A percentile compares a stretch with the other conserved stretches of the same genome.
Evolutionary conservation across 2,113 vertebrate species (phyloP).

Genomic region (Dascyllus trimaculatus): DNA sequence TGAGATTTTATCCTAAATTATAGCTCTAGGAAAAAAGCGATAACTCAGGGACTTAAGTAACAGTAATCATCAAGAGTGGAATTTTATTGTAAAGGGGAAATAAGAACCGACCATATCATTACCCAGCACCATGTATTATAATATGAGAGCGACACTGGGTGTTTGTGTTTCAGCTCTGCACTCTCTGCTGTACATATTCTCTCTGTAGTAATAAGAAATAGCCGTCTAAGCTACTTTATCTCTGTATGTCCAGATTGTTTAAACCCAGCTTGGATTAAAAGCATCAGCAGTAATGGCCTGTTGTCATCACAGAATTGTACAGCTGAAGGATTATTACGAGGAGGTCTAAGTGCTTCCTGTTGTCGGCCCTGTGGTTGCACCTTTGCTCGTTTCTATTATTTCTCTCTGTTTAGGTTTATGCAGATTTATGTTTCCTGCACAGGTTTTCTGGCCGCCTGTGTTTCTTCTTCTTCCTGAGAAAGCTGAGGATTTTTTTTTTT

Average conservation of each 20-base stretch:
- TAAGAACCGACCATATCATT: conserved; percentile 13
- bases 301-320: conserved; percentile 57
- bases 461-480: conserved; percentile 15
- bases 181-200: neutral
- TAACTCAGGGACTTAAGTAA: conserved; percentile 7
- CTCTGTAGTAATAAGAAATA: neutral
- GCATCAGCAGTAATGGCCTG: conserved; percentile 59
- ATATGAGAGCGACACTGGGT: too few relatives aligned
- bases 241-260: conserved; percentile 62
- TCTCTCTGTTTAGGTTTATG: conserved; percentile 39
- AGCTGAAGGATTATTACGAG: conserved; percentile 68
- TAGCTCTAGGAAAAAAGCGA: conserved; percentile 20
- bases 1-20: conserved; percentile 41
- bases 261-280: conserved; percentile 74
- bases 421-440: conserved; percentile 56
- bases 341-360: conserved; percentile 63
- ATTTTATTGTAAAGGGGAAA: conserved; percentile 26
- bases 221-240: conserved; percentile 45
- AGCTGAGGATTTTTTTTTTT: conserved; percentile 5
- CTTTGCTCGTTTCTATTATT: conserved; percentile 35
- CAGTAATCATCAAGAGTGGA: conserved; percentile 24
- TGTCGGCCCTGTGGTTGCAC: conserved; percentile 52
- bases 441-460: neutral
- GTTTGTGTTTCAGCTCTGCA: too few relatives aligned
- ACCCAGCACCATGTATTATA: neutral